These are phyloP conservation scores for Crocallis elinguaria DNA, from an alignment of 2,888 invertebrate genomes.

Conservation along the genomic window DNA sequence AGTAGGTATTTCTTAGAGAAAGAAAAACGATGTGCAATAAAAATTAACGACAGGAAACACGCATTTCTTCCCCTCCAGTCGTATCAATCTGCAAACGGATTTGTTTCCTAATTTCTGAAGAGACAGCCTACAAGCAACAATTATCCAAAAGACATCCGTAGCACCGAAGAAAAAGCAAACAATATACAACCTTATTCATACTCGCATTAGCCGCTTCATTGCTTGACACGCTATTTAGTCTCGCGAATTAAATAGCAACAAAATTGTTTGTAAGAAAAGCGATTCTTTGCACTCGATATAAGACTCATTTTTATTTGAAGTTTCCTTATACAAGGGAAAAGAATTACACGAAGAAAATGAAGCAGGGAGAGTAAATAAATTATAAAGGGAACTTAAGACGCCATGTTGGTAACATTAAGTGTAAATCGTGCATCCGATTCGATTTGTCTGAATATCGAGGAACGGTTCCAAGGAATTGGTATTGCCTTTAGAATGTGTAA, in stretches of 20 bases:
- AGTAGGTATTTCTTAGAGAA: constrained; percentile 25
- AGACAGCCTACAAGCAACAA: constrained; percentile 82
- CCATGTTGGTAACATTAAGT: constrained; percentile 73
- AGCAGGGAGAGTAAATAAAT: constrained; percentile 78
- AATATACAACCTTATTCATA: constrained; percentile 50
- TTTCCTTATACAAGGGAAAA: constrained; percentile 80
- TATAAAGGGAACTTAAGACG: constrained; percentile 58
- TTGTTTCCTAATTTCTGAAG: constrained; percentile 78
- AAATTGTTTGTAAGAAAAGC: constrained; percentile 41
- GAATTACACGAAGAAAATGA: constrained; percentile 82
- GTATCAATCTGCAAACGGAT: constrained; percentile 81
- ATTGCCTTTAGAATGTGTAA: constrained; percentile 76
- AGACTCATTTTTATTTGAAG: constrained; percentile 65
- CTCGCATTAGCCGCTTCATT: constrained; percentile 47
- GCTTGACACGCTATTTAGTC: constrained; percentile 38
- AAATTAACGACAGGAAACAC: constrained; percentile 66
- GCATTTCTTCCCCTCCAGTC: constrained; percentile 53
- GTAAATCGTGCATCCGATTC: constrained; percentile 75
- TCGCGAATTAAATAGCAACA: constrained; percentile 57
- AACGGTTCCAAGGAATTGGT: constrained; percentile 57
- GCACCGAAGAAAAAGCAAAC: constrained; percentile 41
- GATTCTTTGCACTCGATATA: constrained; percentile 47
- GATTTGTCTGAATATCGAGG: constrained; percentile 70
- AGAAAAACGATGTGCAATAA: constrained; percentile 64
- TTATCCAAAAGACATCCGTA: constrained; percentile 71